Evolutionary conservation across 2,113 vertebrate species (phyloP), one percentile per base, ranked within the genome.

Genomic region (Bagarius yarrelli): DNA sequence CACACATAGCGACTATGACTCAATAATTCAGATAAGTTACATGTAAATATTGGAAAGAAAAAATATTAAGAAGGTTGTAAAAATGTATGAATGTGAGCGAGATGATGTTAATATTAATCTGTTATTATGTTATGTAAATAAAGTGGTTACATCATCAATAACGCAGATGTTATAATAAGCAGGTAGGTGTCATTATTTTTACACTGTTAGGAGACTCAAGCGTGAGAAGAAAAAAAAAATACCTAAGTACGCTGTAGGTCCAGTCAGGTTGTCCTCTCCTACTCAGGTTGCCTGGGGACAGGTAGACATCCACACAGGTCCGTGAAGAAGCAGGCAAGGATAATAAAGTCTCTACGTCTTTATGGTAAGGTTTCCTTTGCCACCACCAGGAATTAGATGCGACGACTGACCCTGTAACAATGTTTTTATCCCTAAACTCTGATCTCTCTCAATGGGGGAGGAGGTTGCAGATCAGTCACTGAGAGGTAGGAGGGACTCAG

Each of bases 391-490:
- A 86, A 87, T 87, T 87, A 87, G 70, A 23, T 25, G 25, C n/a
- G n/a, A n/a, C n/a, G n/a, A n/a, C n/a, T 71, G 79, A 75, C 85
- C 87, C 86, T 88, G 34, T 5, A 83, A 32, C 78, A 80, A 84
- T 84, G 80, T n/a, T 85, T 85, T 91, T 90, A 88, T 90, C 92
- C 91, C 91, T 87, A 73, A 84, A 81, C 85, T 85, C 88, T 90
- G 91, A 93, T 91, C 92, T 89, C 84, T 78, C 87, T 86, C 84
- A 87, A 77, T n/a, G n/a, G 32, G 30, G 79, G 63, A 75, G 80
- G 64, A 78, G 83, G 76, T 40, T 73, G 73, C 77, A 80, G 83
- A 47, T 67, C 82, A 81, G 79, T 50, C 50, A 75, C 55, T 56
- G 53, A 85, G 15, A 72, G 64, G 55, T 52, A 64, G 69, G 81